Evolutionary conservation across 2,888 invertebrate species (phyloP).

Genomic region (Rhabditophanes sp.): DNA sequence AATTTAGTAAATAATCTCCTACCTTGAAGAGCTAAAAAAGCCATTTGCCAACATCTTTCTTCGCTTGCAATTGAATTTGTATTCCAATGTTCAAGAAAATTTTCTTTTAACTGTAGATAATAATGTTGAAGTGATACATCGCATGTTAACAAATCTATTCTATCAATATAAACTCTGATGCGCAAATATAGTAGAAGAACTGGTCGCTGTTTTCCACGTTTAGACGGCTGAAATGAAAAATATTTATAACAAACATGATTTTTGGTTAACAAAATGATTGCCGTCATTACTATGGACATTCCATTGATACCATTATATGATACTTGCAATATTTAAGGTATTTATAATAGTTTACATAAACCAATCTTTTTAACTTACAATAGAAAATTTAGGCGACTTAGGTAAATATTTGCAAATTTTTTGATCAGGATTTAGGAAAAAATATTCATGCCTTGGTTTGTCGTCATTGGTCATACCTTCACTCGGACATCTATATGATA

Average conservation of each 20-base stretch:
- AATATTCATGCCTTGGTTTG: conserved; percentile 28
- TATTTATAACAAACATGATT: too few relatives aligned
- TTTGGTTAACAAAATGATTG: conserved; percentile 1
- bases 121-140: conserved; percentile 79
- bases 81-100: conserved; percentile 52
- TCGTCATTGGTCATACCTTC: conserved; percentile 25
- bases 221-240: conserved; percentile 15
- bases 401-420: conserved; percentile 28
- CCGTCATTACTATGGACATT: not conserved
- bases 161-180: conserved; percentile 33
- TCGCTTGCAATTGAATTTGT: conserved; percentile 45
- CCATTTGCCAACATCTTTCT: conserved; percentile 57
- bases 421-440: conserved; percentile 26
- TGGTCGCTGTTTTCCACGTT: conserved; percentile 23
- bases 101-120: conserved; percentile 80
- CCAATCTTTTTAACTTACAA: conserved; percentile 19
- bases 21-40: conserved; percentile 76
- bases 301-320: not conserved
- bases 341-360: conserved; percentile 3
- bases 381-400: conserved; percentile 23
- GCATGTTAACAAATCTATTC: conserved; percentile 52
- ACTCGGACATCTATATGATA: conserved; percentile 22
- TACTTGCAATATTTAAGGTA: conserved; percentile 1
- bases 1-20: conserved; percentile 3
- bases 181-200: conserved; percentile 29